phyloP scores from a whole-genome alignment of 2,113 vertebrate genomes.

The Engraulis encrasicolus region DNA sequence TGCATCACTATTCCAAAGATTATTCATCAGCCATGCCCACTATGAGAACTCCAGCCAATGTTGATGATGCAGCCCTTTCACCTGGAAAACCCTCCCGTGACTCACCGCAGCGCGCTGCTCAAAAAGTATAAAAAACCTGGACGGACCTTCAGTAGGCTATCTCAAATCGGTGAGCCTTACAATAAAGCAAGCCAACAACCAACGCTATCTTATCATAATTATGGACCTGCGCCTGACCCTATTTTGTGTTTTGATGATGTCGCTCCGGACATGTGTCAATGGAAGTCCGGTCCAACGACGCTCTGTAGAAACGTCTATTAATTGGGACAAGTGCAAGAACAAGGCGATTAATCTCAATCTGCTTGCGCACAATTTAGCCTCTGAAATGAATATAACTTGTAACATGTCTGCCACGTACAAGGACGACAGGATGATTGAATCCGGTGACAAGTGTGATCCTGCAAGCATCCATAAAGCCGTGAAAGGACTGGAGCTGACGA shows the following conservation, averaged over 20 bases:
- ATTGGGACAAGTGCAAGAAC: not conserved
- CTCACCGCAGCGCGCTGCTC: conserved; percentile 19
- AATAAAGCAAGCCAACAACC: not conserved
- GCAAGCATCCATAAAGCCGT: not conserved
- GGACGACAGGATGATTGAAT: conserved; percentile 36
- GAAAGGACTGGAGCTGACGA: conserved; percentile 32
- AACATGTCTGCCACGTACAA: not conserved
- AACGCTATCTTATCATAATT: not conserved
- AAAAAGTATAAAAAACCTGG: not conserved
- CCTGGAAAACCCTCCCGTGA: conserved; percentile 63
- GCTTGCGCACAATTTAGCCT: not conserved
- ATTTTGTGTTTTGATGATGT: not conserved
- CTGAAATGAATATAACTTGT: not conserved
- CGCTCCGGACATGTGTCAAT: not conserved
- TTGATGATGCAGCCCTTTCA: not conserved
- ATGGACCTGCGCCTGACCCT: not conserved
- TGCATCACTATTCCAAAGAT: too few species aligned
- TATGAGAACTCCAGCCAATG: conserved; percentile 18
- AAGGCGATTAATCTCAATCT: not conserved
- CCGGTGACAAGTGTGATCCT: conserved; percentile 35
- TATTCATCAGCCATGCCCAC: not conserved
- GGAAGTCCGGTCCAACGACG: not conserved
- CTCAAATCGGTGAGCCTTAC: not conserved
- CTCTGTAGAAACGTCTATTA: not conserved
- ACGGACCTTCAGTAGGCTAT: not conserved